A percentile compares a stretch with the other conserved stretches of the same genome.
These are phyloP conservation scores for Chrysoperla carnea DNA, from an alignment of 1,140 invertebrate genomes.

Conservation along the genomic window DNA sequence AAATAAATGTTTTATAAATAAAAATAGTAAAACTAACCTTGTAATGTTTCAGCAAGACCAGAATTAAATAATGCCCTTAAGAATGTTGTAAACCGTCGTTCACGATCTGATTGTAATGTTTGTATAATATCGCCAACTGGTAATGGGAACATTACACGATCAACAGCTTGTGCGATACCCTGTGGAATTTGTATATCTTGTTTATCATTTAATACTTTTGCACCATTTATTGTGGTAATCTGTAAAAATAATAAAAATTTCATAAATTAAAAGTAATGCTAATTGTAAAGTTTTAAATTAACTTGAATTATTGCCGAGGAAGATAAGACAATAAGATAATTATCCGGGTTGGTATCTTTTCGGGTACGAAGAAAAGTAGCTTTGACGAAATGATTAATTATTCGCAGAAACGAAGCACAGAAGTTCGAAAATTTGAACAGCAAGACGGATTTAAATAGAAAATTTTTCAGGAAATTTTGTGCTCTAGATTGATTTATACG, in stretches of 20 bases:
- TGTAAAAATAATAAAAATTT: constrained; percentile 19
- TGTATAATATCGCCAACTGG: constrained; percentile 68
- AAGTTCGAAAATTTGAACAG: too few relatives aligned
- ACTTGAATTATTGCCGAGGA: too few relatives aligned
- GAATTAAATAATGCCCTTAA: constrained; percentile 55
- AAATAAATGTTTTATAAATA: too few relatives aligned
- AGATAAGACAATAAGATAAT: too few relatives aligned
- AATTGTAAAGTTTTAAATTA: neutral
- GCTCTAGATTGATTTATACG: too few relatives aligned
- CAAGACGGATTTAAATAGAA: too few relatives aligned
- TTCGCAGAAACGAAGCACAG: too few relatives aligned
- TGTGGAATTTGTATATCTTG: constrained; percentile 65
- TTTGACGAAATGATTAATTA: too few relatives aligned
- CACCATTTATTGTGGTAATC: constrained; percentile 70
- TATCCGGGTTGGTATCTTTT: too few relatives aligned
- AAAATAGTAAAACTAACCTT: constrained; percentile 39
- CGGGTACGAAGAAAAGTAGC: too few relatives aligned
- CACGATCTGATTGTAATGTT: constrained; percentile 62
- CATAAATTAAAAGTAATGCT: neutral
- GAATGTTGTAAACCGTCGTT: constrained; percentile 60
- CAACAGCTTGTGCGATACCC: constrained; percentile 71
- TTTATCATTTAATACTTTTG: constrained; percentile 55
- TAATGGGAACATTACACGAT: constrained; percentile 73
- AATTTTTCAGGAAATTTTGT: too few relatives aligned
- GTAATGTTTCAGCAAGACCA: constrained; percentile 51